Base-by-base conservation (phyloP, 2,113 vertebrate species). In the Pomatostomus ruficeps region DNA sequence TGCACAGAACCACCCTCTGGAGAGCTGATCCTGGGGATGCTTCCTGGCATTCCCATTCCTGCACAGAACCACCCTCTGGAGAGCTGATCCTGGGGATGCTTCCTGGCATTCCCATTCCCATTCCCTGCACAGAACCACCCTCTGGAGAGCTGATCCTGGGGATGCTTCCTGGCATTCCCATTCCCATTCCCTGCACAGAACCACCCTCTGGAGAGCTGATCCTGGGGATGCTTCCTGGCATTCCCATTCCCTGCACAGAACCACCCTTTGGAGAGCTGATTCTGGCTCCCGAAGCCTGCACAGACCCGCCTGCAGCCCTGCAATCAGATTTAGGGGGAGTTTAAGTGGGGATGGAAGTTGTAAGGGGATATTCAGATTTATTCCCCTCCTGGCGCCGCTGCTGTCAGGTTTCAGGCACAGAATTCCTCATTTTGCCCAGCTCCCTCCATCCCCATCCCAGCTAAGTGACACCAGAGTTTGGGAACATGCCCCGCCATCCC, bases 311-410 rank as follows among this genome's bases (percentile, higher is more conserved):
- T 24, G 51, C 72, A 38, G 3, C 26, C 4, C 12, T 22, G 24
- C 74, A 21, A 54, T 46, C n/a, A 20, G 18, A 22, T 38, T 7
- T 42, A 18, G 23, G 18, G 43, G 33, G 21, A 29, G 12, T 38
- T 4, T 7, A 5, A 13, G 20, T 6, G 21, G 21, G 21, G 9
- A 66, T 36, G 8, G 3, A 5, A 35, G 2, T n/a, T 57, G 6
- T 6, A 5, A 8, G n/a, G 46, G 38, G 10, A 35, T 22, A 23
- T 6, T 7, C 12, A 10, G 18, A 43, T 40, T 76, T 57, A 5
- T 22, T 10, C 11, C 63, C 42, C 66, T 70, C 66, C 58, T 29
- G 2, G 38, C 0, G 1, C 58, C 55, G 61, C 15, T 54, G 61
- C 89, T 78, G 65, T 9, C 73, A 22, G 13, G 45, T 45, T 46